A percentile compares a stretch with the other conserved stretches of the same genome.
Conservation (phyloP, 2,797 vertebrate species). For the Clarias pachynema region DNA sequence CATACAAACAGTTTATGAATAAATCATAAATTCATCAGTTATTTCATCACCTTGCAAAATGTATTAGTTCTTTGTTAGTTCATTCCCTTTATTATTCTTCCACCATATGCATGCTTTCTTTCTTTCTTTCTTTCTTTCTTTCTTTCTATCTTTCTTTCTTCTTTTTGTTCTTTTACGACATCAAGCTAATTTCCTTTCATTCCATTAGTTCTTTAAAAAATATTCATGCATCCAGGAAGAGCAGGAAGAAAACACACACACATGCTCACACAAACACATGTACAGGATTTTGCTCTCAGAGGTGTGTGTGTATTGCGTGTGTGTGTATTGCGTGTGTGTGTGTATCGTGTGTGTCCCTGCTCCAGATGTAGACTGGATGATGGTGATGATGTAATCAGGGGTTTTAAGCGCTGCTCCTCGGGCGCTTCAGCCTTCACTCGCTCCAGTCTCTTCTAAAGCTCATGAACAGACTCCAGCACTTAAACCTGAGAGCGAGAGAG, state of each 20-base stretch:
- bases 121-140: not conserved
- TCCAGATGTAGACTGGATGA: not conserved
- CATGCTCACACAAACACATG: not conserved
- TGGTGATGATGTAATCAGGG: slow-evolving; percentile 20
- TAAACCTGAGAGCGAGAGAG: slow-evolving; percentile 36
- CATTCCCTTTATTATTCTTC: too few species aligned
- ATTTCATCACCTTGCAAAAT: too few species aligned
- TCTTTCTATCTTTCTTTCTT: not conserved
- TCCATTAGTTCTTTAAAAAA: not conserved
- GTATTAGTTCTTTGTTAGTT: too few species aligned
- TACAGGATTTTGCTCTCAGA: not conserved
- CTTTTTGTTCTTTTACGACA: not conserved
- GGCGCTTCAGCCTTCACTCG: slow-evolving; percentile 54
- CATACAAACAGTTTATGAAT: not conserved
- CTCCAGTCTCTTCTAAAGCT: slow-evolving; percentile 62
- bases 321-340: not conserved
- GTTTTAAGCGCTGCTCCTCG: slow-evolving; percentile 7
- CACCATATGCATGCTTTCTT: not conserved
- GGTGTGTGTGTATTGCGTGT: not conserved
- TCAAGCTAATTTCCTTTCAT: not conserved
- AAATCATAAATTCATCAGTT: not conserved
- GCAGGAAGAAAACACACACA: not conserved
- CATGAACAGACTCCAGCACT: slow-evolving; percentile 66
- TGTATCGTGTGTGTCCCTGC: not conserved
- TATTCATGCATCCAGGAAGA: not conserved